These are phyloP conservation scores for Chloropsis hardwickii DNA, from an alignment of 2,113 vertebrate genomes.

Conservation along the genomic window DNA sequence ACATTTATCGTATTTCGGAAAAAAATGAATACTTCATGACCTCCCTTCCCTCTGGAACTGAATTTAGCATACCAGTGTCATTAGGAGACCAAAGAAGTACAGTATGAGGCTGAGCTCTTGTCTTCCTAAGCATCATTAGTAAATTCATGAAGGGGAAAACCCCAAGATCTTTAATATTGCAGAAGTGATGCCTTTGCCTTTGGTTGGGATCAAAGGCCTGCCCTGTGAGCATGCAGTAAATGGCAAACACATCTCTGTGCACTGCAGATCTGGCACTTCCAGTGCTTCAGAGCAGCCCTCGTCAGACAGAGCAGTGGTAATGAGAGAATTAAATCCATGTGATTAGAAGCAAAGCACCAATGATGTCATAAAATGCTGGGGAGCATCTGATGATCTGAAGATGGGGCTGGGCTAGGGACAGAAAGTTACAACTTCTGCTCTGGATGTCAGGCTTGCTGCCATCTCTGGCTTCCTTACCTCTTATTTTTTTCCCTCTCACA, in stretches of 20 bases:
- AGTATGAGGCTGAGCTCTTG: neutral
- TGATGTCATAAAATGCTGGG: neutral
- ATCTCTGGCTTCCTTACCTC: neutral
- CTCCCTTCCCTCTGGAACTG: neutral
- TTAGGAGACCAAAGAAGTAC: neutral
- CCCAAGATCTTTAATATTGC: neutral
- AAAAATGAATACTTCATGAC: neutral
- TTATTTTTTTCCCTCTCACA: no score
- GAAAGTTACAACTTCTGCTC: neutral
- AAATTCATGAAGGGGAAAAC: neutral
- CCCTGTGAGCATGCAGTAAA: neutral
- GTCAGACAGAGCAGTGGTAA: neutral
- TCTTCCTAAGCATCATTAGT: neutral
- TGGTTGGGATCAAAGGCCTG: neutral
- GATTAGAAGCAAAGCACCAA: neutral
- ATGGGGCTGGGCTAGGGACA: neutral
- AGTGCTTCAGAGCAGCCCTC: neutral
- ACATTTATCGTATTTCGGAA: neutral
- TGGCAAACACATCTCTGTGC: neutral
- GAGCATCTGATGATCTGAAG: neutral
- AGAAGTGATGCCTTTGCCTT: neutral
- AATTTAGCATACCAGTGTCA: rapidly evolving
- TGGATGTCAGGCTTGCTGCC: neutral
- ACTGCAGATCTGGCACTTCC: neutral
- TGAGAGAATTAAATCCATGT: constrained; percentile 6